Evolutionary conservation across 2,113 vertebrate genomes (phyloP).

Genomic region (Gymnocephalus cernua): DNA sequence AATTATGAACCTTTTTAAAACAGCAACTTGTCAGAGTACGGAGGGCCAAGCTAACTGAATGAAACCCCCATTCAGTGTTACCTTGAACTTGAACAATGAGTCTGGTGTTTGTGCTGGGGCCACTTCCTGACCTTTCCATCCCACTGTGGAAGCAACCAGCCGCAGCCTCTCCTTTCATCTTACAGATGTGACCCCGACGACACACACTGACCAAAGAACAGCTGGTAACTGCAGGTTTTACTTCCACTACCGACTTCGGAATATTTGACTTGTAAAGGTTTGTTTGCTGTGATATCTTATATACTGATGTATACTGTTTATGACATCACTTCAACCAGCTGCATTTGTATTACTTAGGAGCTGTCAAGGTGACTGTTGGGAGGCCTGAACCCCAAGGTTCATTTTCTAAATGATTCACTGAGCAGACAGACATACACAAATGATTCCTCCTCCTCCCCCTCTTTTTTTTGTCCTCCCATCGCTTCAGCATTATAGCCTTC

Average conservation of each 20-base stretch:
- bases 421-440: constrained; percentile 43
- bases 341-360: neutral
- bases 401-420: constrained; percentile 54
- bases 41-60: constrained; percentile 60
- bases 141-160: constrained; percentile 74
- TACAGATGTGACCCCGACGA: constrained; percentile 72
- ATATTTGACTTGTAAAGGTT: constrained; percentile 36
- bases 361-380: neutral
- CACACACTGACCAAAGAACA: constrained; percentile 61
- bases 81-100: constrained; percentile 85
- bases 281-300: constrained; percentile 7
- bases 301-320: neutral
- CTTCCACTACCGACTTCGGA: constrained; percentile 21
- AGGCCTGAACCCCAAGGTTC: constrained; percentile 22
- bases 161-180: constrained; percentile 79
- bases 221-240: constrained; percentile 45
- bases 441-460: constrained; percentile 1
- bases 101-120: constrained; percentile 80
- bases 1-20: constrained; percentile 61
- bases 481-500: constrained; percentile 7
- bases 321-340: neutral
- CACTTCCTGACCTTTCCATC: constrained; percentile 81
- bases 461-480: constrained; percentile 15
- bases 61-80: constrained; percentile 78
- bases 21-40: constrained; percentile 55